Conservation (phyloP, 1,140 invertebrate genomes). For the Helicoverpa armigera region DNA sequence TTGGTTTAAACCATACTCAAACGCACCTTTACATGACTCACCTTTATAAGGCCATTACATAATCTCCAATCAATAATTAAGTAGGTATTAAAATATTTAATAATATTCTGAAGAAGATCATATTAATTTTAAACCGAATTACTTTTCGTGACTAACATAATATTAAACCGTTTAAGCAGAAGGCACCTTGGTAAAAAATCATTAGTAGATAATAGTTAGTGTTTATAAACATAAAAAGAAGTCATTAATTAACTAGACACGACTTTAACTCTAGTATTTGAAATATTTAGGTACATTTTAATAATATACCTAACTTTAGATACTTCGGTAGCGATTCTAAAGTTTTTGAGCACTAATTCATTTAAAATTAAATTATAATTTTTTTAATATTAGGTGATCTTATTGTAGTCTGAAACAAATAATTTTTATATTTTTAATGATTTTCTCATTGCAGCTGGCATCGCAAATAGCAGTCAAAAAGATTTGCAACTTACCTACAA, state of each 20-base stretch:
- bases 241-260: slow-evolving; percentile 21
- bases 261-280: background rate
- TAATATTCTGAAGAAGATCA: background rate
- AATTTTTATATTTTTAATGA: no score
- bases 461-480: no score
- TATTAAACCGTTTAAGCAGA: background rate
- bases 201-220: background rate
- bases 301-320: background rate
- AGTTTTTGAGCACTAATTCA: background rate
- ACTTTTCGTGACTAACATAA: background rate
- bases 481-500: no score
- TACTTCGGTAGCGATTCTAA: background rate
- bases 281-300: background rate
- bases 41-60: no score
- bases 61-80: no score
- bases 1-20: no score
- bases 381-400: no score
- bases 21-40: no score
- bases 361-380: no score
- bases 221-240: background rate
- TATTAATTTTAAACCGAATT: slow-evolving; percentile 12
- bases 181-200: slow-evolving; percentile 28
- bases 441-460: no score
- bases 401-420: no score
- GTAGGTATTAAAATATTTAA: no score